phyloP scores from a whole-genome alignment of 35 echinoderm and acorn worm species.

The Heliocidaris erythrogramma region DNA sequence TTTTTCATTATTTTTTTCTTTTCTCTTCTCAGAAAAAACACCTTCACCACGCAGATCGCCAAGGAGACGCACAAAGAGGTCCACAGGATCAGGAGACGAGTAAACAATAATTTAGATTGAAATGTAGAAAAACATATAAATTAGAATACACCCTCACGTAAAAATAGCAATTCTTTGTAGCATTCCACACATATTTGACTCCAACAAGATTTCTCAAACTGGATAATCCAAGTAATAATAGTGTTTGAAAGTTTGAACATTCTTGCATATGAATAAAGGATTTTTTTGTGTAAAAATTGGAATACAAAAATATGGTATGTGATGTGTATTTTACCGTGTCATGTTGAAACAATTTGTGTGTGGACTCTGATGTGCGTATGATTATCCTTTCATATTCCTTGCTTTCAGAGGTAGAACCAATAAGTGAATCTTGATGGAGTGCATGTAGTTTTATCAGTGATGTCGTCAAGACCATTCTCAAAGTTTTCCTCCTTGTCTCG shows the following conservation, averaged over 20 bases:
- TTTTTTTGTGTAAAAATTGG: not conserved
- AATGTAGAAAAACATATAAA: not conserved
- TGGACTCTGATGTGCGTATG: not conserved
- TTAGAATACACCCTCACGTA: too few relatives aligned
- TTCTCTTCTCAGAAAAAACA: slow-evolving; percentile 79
- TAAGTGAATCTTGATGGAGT: not conserved
- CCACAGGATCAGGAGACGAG: slow-evolving; percentile 90
- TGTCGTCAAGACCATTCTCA: not conserved
- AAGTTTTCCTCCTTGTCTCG: not conserved
- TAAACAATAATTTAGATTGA: slow-evolving; percentile 44
- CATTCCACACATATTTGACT: slow-evolving; percentile 20
- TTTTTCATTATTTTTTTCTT: not conserved
- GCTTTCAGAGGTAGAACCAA: not conserved
- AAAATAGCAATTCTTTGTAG: not conserved
- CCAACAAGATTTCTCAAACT: not conserved
- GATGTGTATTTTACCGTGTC: not conserved
- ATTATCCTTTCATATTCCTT: not conserved
- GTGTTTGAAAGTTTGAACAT: slow-evolving; percentile 10
- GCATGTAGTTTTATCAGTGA: not conserved
- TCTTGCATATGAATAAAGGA: not conserved
- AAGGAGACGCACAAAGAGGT: slow-evolving; percentile 80
- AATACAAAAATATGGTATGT: not conserved
- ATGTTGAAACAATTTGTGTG: not conserved
- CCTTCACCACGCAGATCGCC: slow-evolving; percentile 97
- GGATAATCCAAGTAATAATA: not conserved